Evolutionary conservation across 1,140 invertebrate species (phyloP), one percentile per base, ranked within the genome.

Genomic region (Doryteuthis pealeii): DNA sequence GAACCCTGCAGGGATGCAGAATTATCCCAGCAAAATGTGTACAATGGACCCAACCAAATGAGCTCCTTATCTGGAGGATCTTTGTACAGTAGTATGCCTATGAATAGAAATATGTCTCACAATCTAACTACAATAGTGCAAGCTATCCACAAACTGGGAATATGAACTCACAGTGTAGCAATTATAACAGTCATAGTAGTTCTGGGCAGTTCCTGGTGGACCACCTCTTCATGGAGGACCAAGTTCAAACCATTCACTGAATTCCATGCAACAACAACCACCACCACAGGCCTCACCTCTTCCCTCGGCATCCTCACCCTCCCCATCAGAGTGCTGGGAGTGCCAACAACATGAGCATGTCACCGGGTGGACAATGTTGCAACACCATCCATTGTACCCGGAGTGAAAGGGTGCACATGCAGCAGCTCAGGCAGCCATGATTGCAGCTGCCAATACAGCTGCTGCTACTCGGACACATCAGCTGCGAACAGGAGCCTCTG

Each of bases 391-490:
- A 79, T 75, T 74, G 45, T 76, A n/a, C 33, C 78, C 43, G 69
- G 76, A 35, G 77, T 79, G 65, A 87, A 84, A 80, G n/a, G 87
- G 86, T 71, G 87, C 87, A 26, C 87, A 88, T 76, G 85, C 86
- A 28, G 87, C 87, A 26, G 87, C 87, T 15, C 87, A 88, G 49
- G 87, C 86, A 66, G 86, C 87, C 2, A 81, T 89, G 76, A 83
- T 86, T 71, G 86, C 86, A 31, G 85, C 88, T n/a, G 85, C 86
- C 33, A 84, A 83, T 75, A 79, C 82, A n/a, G 78, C 83, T 18
- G 78, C 83, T 15, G 79, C 68, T 74, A 22, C 30, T 69, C n/a
- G 68, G 28, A 31, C 31, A n/a, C 15, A 43, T 74, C 66, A 28
- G 75, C 62, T 77, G 28, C n/a, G 70, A 69, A 40, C 72, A 71